A percentile compares a stretch with the other conserved stretches of the same genome.
phyloP scores from a whole-genome alignment of 2,113 vertebrate genomes.

The Passer montanus region DNA sequence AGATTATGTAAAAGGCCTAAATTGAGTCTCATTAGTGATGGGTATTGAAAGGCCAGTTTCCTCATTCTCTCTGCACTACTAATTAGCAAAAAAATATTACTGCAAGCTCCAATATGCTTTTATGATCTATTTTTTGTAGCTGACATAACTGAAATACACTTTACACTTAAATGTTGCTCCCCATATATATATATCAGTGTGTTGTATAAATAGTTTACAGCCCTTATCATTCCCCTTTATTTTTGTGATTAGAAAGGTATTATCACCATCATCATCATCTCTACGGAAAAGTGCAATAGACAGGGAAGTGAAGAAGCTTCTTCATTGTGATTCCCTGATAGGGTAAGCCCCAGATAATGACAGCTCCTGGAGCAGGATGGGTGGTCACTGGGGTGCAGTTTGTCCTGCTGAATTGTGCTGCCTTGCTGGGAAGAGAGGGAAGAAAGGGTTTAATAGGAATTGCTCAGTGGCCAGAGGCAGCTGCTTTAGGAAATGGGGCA shows the following conservation, averaged over 20 bases:
- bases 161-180: background rate
- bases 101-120: background rate
- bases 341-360: background rate
- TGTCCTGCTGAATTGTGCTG: background rate
- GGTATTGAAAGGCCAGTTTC: background rate
- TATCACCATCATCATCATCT: background rate
- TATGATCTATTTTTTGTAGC: background rate
- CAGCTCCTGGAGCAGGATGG: accelerated
- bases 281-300: background rate
- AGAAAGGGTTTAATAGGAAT: background rate
- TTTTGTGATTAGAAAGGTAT: background rate
- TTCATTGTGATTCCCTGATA: background rate
- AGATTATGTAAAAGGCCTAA: slow-evolving; percentile 29
- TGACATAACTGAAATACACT: background rate
- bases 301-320: background rate
- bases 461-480: background rate
- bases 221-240: background rate
- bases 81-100: background rate
- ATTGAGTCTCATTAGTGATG: background rate
- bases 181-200: background rate
- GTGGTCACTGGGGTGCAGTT: background rate
- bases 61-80: background rate
- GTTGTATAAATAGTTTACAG: background rate
- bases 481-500: background rate
- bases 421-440: background rate